Evolutionary conservation across 2,113 vertebrate genomes (phyloP).

Genomic region (Lepidothrix coronata): DNA sequence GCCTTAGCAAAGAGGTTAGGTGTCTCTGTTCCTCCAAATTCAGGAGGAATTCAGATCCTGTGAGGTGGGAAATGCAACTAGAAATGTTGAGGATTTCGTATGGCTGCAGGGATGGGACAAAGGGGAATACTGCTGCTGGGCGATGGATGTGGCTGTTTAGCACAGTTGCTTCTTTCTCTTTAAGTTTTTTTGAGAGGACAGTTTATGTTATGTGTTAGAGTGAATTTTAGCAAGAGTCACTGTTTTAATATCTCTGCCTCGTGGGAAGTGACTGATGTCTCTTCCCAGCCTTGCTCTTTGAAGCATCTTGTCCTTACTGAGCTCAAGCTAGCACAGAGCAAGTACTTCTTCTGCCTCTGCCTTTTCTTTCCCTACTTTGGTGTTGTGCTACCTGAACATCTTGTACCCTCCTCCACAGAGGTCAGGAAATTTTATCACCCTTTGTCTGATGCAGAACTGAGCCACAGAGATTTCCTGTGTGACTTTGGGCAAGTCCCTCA

Average conservation of each 20-base stretch:
- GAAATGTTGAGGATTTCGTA: not conserved
- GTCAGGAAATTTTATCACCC: conserved; percentile 42
- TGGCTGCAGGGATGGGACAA: not conserved
- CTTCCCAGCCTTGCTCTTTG: not conserved
- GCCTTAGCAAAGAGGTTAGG: not conserved
- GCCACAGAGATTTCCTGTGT: conserved; percentile 58
- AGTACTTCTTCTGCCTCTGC: not conserved
- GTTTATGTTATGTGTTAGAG: not conserved
- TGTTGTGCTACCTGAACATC: not conserved
- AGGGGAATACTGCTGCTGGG: not conserved
- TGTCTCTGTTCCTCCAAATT: not conserved
- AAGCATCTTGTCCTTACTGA: not conserved
- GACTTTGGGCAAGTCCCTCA: conserved; percentile 45
- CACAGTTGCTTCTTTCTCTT: not conserved
- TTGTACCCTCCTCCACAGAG: not conserved
- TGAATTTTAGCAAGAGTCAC: not conserved
- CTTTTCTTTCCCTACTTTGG: not conserved
- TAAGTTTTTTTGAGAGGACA: not conserved
- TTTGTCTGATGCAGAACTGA: conserved; percentile 7
- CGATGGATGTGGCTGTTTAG: rapidly evolving
- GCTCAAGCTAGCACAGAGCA: not conserved
- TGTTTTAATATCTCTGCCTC: not conserved
- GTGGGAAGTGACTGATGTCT: not conserved
- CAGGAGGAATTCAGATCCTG: not conserved
- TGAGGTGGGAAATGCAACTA: not conserved